Evolutionary conservation across 92 coral and sea anemone species (phyloP), one percentile per base, ranked within the genome.

Genomic region (Anthopleura xanthogrammica): DNA sequence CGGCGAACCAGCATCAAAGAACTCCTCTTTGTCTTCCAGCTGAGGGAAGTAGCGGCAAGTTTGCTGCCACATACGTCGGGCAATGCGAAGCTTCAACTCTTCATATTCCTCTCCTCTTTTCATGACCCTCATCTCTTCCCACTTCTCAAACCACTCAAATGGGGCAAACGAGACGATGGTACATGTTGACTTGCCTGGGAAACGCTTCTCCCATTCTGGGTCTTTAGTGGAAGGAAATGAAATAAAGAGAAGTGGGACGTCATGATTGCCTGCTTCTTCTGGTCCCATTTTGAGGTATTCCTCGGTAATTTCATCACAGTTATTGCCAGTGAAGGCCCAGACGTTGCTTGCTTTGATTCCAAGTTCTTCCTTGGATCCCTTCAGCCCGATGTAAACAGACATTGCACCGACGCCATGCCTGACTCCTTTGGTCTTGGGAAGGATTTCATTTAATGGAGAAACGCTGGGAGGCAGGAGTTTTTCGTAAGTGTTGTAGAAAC

Each of bases 181-280:
- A 55, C 91, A 91, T 0, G 98, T 95, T 12, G 98, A 93, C 80
- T 93, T 95, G 73, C 86, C 94, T 46, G 97, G 97, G 83, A 88
- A 86, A 24, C 95, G 86, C 75, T 83, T 91, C 66, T 88, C 93
- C 98, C 98, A 95, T 62, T 92, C 97, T n/a, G 98, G 98, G 79
- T 95, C 98, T 77, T 95, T 95, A 42, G 98, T 93, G 48, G 98
- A 95, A 7, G 98, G 98, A 66, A 95, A 95, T 12, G 98, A 95
- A 46, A 95, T 88, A 58, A 95, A 95, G 74, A 95, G 79, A 56
- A 95, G 82, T 19, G 98, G 98, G 42, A 95, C 82, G 42, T 95
- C 98, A 56, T 88, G 48, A n/a, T 88, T 85, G 12, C 95, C 98
- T 16, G 94, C 98, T 9, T 84, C 85, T 43, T 88, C 91, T 3